Evolutionary conservation across 2,888 invertebrate genomes (phyloP).

Genomic region (Chloroclystis v-ata): DNA sequence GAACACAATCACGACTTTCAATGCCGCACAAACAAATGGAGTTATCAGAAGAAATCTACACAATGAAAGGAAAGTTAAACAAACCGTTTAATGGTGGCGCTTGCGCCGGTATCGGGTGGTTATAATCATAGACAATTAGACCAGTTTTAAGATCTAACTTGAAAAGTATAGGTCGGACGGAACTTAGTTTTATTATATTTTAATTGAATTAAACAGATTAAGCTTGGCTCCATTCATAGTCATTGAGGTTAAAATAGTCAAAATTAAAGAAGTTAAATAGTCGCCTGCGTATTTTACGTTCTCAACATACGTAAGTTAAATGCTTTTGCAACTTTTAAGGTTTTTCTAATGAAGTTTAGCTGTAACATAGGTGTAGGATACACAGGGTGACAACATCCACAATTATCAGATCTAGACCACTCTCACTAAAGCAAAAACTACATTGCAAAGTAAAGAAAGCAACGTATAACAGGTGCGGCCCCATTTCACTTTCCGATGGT

Average conservation of each 20-base stretch:
- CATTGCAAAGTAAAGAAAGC: slow-evolving; percentile 72
- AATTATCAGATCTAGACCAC: slow-evolving; percentile 76
- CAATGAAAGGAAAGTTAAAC: slow-evolving; percentile 9
- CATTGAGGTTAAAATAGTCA: too few species aligned
- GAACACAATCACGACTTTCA: slow-evolving; percentile 58
- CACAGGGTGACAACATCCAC: slow-evolving; percentile 43
- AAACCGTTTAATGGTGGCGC: neutral
- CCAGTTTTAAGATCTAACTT: neutral
- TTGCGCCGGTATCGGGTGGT: neutral
- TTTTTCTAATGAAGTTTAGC: too few species aligned
- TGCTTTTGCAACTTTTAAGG: too few species aligned
- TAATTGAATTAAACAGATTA: too few species aligned
- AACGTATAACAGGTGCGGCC: slow-evolving; percentile 70
- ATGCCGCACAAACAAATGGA: slow-evolving; percentile 35
- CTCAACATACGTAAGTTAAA: too few species aligned
- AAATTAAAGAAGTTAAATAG: too few species aligned
- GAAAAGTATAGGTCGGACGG: too few species aligned
- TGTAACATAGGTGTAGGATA: too few species aligned
- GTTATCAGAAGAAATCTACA: slow-evolving; percentile 6
- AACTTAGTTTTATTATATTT: too few species aligned
- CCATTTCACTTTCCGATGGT: slow-evolving; percentile 76
- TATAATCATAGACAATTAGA: too few species aligned
- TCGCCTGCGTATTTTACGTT: too few species aligned
- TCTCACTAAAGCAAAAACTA: slow-evolving; percentile 76
- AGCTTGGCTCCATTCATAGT: too few species aligned